A percentile compares a stretch with the other conserved stretches of the same genome.
These are phyloP conservation scores for Vesta saturnalis DNA, from an alignment of 2,888 invertebrate species.

Conservation along the genomic window DNA sequence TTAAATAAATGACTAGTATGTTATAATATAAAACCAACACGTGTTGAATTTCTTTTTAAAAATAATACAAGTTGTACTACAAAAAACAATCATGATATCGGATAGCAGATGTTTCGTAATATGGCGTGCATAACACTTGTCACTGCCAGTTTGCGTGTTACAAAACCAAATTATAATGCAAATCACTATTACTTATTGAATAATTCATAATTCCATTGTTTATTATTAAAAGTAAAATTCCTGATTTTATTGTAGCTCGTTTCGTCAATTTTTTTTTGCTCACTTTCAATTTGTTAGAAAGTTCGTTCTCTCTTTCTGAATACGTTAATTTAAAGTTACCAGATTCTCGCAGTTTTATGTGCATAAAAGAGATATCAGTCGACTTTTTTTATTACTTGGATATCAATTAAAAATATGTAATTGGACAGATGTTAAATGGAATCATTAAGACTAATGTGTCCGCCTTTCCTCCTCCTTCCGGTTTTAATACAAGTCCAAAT, in stretches of 20 bases:
- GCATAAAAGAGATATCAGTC: too few species aligned
- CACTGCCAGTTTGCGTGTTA: not conserved
- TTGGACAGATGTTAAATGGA: too few species aligned
- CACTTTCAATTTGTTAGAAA: slow-evolving; percentile 6
- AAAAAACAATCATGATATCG: slow-evolving; percentile 12
- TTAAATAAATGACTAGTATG: not conserved
- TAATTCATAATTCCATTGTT: not conserved
- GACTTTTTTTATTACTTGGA: too few species aligned
- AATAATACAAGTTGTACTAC: not conserved
- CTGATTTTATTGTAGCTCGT: too few species aligned
- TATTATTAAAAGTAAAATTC: not conserved
- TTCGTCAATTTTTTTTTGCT: not conserved
- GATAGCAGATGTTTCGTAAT: slow-evolving; percentile 13
- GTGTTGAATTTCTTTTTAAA: slow-evolving; percentile 13
- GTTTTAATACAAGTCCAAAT: too few species aligned
- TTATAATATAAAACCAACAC: slow-evolving; percentile 18
- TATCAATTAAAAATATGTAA: too few species aligned
- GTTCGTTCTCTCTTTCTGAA: too few species aligned
- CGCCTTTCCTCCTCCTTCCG: too few species aligned
- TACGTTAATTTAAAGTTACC: too few species aligned
- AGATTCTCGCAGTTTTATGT: too few species aligned
- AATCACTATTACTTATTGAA: not conserved
- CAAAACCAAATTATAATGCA: slow-evolving; percentile 9
- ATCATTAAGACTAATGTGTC: too few species aligned
- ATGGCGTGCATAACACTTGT: not conserved